These are phyloP conservation scores for Hippocampus kuda DNA, from an alignment of 2,797 vertebrate genomes.

Conservation along the genomic window DNA sequence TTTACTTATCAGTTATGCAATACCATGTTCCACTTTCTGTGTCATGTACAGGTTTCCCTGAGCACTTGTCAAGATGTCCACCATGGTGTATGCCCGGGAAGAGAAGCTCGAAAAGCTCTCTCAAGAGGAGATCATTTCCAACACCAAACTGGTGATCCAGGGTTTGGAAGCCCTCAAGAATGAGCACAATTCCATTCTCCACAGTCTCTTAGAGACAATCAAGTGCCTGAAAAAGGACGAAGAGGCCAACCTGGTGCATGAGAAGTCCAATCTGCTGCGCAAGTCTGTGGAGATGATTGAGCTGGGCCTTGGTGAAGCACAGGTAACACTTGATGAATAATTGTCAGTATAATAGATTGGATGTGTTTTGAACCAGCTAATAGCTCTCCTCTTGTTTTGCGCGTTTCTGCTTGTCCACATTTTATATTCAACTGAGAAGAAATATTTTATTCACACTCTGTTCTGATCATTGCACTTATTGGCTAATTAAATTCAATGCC, in stretches of 20 bases:
- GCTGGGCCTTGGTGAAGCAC: slow-evolving; percentile 90
- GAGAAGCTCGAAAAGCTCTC: slow-evolving; percentile 91
- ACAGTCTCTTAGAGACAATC: slow-evolving; percentile 94
- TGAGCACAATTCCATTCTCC: slow-evolving; percentile 95
- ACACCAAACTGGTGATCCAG: slow-evolving; percentile 94
- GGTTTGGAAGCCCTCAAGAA: slow-evolving; percentile 95
- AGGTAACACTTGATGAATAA: slow-evolving; percentile 63
- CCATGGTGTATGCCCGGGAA: slow-evolving; percentile 84
- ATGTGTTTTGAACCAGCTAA: background rate
- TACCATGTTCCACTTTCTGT: background rate
- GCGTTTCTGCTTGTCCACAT: slow-evolving; percentile 22
- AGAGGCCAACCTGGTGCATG: slow-evolving; percentile 91
- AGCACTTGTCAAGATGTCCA: slow-evolving; percentile 73
- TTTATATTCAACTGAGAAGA: slow-evolving; percentile 10
- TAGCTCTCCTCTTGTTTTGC: background rate
- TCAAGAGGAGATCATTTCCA: slow-evolving; percentile 98
- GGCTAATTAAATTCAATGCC: slow-evolving; percentile 6
- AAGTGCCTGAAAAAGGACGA: slow-evolving; percentile 98
- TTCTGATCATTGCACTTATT: background rate
- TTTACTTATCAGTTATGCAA: background rate
- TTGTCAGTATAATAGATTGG: background rate
- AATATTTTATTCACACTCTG: slow-evolving; percentile 37
- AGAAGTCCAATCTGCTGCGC: slow-evolving; percentile 90
- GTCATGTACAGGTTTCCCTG: slow-evolving; percentile 50
- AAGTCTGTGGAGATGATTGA: slow-evolving; percentile 98